Conservation (phyloP, 2,888 invertebrate species). For the Fabriciana adippe region DNA sequence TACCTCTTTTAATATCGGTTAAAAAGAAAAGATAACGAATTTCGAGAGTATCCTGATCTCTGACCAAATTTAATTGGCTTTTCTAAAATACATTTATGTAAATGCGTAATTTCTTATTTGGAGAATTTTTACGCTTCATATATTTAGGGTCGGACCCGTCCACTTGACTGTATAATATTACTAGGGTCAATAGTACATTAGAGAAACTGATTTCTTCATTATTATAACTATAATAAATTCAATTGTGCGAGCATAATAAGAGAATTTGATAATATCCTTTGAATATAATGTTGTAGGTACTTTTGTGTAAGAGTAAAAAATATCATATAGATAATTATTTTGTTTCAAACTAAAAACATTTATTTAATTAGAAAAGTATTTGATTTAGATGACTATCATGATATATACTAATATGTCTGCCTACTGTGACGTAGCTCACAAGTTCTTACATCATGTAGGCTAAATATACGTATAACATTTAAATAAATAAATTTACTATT, state of each 20-base stretch:
- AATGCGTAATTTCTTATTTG: conserved; percentile 39
- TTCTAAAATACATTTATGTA: conserved; percentile 33
- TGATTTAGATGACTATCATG: neutral
- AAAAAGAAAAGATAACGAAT: neutral
- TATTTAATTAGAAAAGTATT: neutral
- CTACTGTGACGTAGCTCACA: too few species aligned
- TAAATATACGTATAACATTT: too few species aligned
- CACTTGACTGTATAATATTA: conserved; percentile 32
- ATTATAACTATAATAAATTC: conserved; percentile 32
- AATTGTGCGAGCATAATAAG: conserved; percentile 24
- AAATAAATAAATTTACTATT: too few species aligned
- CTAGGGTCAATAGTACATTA: conserved; percentile 24
- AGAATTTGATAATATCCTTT: conserved; percentile 13
- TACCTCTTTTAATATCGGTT: too few species aligned
- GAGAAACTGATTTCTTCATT: conserved; percentile 23
- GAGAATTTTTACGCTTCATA: conserved; percentile 38
- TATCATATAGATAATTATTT: neutral
- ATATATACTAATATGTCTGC: neutral
- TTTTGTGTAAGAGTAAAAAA: neutral
- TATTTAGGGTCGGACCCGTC: conserved; percentile 31
- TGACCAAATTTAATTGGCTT: conserved; percentile 27
- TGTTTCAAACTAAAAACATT: neutral
- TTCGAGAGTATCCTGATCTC: neutral
- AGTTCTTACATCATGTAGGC: too few species aligned
- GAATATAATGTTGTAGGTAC: neutral